phyloP scores from a whole-genome alignment of 2,888 invertebrate genomes.

The Pseudococcus longispinus region DNA sequence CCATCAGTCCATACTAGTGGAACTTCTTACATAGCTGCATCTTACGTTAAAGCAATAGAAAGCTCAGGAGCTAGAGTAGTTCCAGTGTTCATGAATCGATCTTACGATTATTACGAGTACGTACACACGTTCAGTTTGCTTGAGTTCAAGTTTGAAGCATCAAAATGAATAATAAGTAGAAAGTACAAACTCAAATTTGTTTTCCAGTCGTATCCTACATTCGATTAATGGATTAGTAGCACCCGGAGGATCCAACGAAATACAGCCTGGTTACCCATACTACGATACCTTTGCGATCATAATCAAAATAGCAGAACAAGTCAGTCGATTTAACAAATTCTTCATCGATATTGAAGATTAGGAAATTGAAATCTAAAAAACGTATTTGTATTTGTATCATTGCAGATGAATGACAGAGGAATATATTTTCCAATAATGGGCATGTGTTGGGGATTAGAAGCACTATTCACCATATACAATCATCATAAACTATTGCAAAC shows the following conservation, averaged over 20 bases:
- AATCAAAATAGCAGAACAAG: constrained; percentile 61
- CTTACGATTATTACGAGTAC: constrained; percentile 54
- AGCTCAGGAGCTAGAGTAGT: constrained; percentile 84
- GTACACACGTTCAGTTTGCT: background rate
- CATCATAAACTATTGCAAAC: background rate
- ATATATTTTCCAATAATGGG: constrained; percentile 86
- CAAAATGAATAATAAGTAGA: no score
- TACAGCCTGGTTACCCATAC: constrained; percentile 75
- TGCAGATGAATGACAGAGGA: constrained; percentile 71
- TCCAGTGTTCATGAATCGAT: constrained; percentile 67
- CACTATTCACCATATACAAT: constrained; percentile 67
- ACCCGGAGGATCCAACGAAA: constrained; percentile 79
- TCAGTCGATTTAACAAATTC: background rate
- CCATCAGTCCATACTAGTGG: background rate
- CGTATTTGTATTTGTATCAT: background rate
- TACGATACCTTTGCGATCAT: constrained; percentile 77
- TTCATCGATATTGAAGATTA: background rate
- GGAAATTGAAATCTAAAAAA: background rate
- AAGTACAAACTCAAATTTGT: background rate
- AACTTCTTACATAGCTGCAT: constrained; percentile 73
- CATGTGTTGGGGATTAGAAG: constrained; percentile 87
- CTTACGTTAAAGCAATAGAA: constrained; percentile 89
- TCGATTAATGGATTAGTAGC: constrained; percentile 76
- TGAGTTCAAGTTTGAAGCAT: background rate
- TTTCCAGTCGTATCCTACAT: background rate